Base-by-base conservation (phyloP, 2,888 invertebrate species). In the Operophtera brumata region DNA sequence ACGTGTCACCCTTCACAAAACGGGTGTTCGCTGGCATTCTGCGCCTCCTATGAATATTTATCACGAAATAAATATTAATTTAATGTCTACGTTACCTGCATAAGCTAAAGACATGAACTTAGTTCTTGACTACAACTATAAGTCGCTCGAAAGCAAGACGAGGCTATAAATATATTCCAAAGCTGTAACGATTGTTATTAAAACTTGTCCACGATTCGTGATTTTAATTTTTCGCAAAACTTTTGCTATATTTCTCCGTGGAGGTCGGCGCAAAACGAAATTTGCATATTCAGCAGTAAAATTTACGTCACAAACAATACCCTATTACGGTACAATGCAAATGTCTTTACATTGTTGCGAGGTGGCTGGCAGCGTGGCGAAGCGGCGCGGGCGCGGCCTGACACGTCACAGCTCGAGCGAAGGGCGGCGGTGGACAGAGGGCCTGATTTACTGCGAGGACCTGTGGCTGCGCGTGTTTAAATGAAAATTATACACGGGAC, bases 241-340 rank as follows among this genome's bases (percentile, higher is more conserved):
- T 88, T 87, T 84, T 66, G 81, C 81, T 83, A 88, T 88, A 86
- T 84, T 85, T 87, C 82, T 82, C 78, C 70, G 67, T 71, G 77
- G 78, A 78, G 81, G 84, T 82, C 79, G 80, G 69, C 76, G 73
- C 77, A 74, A 79, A 82, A 80, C 81, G 79, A 79, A 82, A 86
- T 87, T 86, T 87, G 82, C 86, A 88, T 87, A 86, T 85, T 86
- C 84, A 86, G 75, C 83, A 82, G 83, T 83, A 77, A 82, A 85
- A 86, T 86, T 86, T 84, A 83, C 85, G 84, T 85, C 84, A 85
- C 84, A 88, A 87, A 86, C 86, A 86, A 86, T 86, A 81, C 80
- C 78, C 83, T 84, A 85, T 86, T 85, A 86, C 78, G 80, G 80
- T 79, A 86, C 84, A 86, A 86, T 86, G 81, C 82, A 80, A 86